phyloP scores from a whole-genome alignment of 2,113 vertebrate species.

The Eubucco bourcierii region DNA sequence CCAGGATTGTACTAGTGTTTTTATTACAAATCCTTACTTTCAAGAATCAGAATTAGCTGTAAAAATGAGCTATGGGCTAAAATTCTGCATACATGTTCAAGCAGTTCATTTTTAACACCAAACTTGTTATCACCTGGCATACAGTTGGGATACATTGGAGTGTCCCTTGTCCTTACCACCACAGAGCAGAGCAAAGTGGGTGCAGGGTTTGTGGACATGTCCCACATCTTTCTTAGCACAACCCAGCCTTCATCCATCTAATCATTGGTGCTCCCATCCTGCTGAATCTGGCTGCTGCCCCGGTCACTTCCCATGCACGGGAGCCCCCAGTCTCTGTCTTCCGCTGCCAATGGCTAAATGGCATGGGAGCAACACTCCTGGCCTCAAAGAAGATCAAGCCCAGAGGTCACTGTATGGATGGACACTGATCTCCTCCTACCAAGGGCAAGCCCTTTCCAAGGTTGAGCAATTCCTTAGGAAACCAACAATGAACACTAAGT shows the following conservation, averaged over 20 bases:
- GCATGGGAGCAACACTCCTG: neutral
- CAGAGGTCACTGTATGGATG: neutral
- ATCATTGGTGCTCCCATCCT: neutral
- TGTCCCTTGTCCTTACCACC: neutral
- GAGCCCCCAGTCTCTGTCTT: neutral
- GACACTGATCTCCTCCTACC: neutral
- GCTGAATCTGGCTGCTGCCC: neutral
- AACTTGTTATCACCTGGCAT: neutral
- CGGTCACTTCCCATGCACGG: accelerated
- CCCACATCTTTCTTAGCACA: neutral
- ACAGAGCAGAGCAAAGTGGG: neutral
- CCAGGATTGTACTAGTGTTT: neutral
- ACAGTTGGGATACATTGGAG: neutral
- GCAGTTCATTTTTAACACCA: neutral
- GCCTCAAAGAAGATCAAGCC: neutral
- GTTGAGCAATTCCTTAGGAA: neutral
- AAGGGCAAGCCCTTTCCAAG: neutral
- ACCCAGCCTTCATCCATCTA: neutral
- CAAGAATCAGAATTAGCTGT: neutral
- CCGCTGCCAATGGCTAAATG: neutral
- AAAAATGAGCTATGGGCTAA: neutral
- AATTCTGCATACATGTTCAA: neutral
- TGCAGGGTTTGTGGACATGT: neutral
- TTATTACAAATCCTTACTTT: conserved; percentile 31
- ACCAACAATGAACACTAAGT: neutral